Conservation (phyloP, 1,140 invertebrate genomes). For the Leptoteleia sp. region DNA sequence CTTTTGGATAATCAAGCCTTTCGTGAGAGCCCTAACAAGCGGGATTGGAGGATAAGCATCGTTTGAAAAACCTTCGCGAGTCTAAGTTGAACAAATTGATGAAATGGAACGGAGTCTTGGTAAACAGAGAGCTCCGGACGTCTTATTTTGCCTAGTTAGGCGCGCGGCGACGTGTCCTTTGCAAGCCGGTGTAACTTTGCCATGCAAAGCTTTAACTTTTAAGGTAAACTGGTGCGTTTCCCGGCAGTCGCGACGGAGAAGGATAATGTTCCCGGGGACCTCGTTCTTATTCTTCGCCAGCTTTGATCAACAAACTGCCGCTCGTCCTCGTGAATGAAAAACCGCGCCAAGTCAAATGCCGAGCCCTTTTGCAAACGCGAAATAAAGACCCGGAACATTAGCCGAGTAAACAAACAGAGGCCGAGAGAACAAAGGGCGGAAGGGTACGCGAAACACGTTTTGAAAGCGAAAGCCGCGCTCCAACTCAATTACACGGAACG, state of each 20-base stretch:
- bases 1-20: not conserved
- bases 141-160: conserved; percentile 42
- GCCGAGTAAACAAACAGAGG: conserved; percentile 22
- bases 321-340: conserved; percentile 66
- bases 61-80: not conserved
- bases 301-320: conserved; percentile 71
- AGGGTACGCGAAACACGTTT: conserved; percentile 21
- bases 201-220: conserved; percentile 62
- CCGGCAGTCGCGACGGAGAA: not conserved
- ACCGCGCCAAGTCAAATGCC: conserved; percentile 53
- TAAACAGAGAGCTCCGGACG: conserved; percentile 18
- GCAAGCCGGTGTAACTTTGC: conserved; percentile 37
- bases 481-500: conserved; percentile 39
- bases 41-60: not conserved
- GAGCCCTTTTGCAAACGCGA: conserved; percentile 46
- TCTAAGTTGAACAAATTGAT: conserved; percentile 16
- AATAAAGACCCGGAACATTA: conserved; percentile 61
- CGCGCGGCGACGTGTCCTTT: conserved; percentile 10
- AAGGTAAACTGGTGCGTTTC: conserved; percentile 46
- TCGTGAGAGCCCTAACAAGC: not conserved
- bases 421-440: conserved; percentile 9
- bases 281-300: conserved; percentile 73
- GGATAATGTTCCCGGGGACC: conserved; percentile 43
- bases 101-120: conserved; percentile 9
- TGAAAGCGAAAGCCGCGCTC: conserved; percentile 31